phyloP scores from a whole-genome alignment of 2,113 vertebrate species.

The Mastomys natalensis region DNA sequence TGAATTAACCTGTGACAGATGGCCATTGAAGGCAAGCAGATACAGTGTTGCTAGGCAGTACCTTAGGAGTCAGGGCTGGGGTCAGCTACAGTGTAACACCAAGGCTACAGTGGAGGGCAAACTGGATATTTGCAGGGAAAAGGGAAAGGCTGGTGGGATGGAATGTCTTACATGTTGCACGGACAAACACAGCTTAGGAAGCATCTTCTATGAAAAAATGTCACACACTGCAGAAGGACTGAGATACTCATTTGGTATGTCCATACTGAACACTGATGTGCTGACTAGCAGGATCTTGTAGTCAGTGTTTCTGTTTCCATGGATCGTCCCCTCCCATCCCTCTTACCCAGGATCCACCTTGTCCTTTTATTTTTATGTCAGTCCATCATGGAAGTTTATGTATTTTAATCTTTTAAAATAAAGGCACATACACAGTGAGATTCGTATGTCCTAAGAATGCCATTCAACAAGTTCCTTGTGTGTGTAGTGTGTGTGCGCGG shows the following conservation, averaged over 20 bases:
- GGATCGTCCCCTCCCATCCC: neutral
- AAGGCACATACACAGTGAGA: neutral
- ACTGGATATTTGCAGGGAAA: neutral
- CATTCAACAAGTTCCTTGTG: neutral
- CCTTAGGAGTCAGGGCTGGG: neutral
- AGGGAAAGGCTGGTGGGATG: too few species aligned
- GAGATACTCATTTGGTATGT: neutral
- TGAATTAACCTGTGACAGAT: too few species aligned
- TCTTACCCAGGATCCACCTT: too few species aligned
- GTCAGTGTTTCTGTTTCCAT: neutral
- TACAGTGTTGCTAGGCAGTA: fast-evolving
- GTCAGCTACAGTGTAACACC: too few species aligned
- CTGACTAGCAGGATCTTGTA: neutral
- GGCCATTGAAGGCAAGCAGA: too few species aligned
- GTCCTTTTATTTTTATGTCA: neutral
- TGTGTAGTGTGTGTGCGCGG: too few species aligned
- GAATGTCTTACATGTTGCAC: neutral
- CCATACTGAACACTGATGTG: fast-evolving
- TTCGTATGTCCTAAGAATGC: too few species aligned
- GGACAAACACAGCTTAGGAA: too few species aligned
- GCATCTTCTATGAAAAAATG: neutral
- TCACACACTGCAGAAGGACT: neutral
- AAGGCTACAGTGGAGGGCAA: neutral
- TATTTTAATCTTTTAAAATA: neutral
- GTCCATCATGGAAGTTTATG: neutral